Base-by-base conservation (phyloP, 2,888 invertebrate species). In the Clunio marinus region DNA sequence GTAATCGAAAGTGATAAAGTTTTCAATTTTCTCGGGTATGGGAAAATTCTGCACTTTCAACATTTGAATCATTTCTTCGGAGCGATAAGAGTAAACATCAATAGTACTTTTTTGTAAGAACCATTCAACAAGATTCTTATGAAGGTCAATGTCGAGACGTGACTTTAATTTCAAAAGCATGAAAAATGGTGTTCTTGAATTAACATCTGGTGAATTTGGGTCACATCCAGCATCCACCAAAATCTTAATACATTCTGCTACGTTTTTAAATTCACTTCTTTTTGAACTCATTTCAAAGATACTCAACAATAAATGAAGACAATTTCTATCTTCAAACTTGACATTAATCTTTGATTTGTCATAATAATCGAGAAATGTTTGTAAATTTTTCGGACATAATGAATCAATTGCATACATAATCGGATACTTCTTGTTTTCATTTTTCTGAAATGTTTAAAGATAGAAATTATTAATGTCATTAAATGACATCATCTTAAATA, bases 61-160 rank as follows among this genome's bases (percentile, higher is more conserved):
- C 27, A 58, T 17, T 7, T 68, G 13, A 20, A 37, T 25, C 57
- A 58, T 68, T n/a, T 79, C 75, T 1, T 78, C 78, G 68, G 77
- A 75, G 17, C 78, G 75, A 70, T 74, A 77, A 17, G 73, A 76
- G 69, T 78, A 76, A 45, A 79, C 62, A 71, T 74, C 74, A 5
- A 73, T 69, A 2, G 51, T 8, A 5, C 8, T 7, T 57, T 25
- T 3, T 10, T 25, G 17, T 1, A 79, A 70, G 3, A 78, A 74
- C 45, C 75, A 71, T 69, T 73, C 70, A 8, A 77, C 72, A 22
- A 78, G 66, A 32, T 74, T 2, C 2, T 57, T 25, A 15, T 57
- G 22, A 2, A 27, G 5, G 4, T 27, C 57, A 24, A 25, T n/a
- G n/a, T 57, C 57, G 2, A 57, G 15, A n/a, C 20, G 17, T 24